Conservation (phyloP, 37 sponge, comb jelly and placozoan species). For the Oscarella lobularis region DNA sequence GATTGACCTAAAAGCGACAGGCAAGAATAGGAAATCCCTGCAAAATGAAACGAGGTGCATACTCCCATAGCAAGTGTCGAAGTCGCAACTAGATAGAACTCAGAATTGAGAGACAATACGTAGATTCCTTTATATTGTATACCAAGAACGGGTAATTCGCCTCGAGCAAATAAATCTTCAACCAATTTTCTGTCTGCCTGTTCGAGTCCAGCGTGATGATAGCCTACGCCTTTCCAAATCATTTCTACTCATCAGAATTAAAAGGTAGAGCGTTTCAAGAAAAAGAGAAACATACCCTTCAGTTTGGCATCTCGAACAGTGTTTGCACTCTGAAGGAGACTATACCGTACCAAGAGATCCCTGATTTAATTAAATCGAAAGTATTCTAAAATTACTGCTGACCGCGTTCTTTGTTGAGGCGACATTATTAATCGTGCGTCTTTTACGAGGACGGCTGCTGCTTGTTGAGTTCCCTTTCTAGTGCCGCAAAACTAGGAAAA, state of each 20-base stretch:
- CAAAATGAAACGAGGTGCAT: constrained; percentile 2
- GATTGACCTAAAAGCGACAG: constrained; percentile 52
- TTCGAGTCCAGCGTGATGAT: constrained; percentile 96
- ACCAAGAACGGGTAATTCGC: constrained; percentile 92
- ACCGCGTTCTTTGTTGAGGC: constrained; percentile 50
- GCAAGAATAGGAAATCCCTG: background rate
- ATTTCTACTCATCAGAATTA: background rate
- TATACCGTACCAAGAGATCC: no score
- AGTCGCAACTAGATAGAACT: constrained; percentile 56
- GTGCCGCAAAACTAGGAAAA: constrained; percentile 91
- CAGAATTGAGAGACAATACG: no score
- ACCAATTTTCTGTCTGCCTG: constrained; percentile 62
- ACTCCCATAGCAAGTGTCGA: constrained; percentile 97
- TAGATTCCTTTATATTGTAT: no score
- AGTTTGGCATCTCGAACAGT: constrained; percentile 70
- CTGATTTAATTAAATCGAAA: no score
- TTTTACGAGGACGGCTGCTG: constrained; percentile 70
- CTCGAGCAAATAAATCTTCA: constrained; percentile 67
- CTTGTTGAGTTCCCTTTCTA: constrained; percentile 89
- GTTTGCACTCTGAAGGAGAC: constrained; percentile 1
- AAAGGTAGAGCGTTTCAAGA: background rate
- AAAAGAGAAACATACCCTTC: constrained; percentile 33
- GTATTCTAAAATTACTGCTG: no score
- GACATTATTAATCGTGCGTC: constrained; percentile 85
- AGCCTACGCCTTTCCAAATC: constrained; percentile 59